Base-by-base conservation (phyloP, 2,797 vertebrate genomes). In the Todus mexicanus region DNA sequence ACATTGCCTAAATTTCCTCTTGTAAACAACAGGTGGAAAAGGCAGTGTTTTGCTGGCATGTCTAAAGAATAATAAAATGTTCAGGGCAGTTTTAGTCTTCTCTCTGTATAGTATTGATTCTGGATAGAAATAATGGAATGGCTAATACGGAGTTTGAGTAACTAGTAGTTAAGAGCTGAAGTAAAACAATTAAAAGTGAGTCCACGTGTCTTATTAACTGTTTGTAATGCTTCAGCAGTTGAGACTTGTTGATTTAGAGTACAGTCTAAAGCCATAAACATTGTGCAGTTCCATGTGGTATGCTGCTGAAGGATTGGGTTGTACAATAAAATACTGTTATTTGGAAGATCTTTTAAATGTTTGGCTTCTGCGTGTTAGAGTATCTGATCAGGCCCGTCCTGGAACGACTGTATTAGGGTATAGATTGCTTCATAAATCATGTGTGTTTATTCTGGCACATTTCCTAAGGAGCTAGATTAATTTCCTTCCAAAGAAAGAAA, bases 381-480 rank as follows among this genome's bases (percentile, higher is more conserved):
- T 40, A 51, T 73, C 66, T 74, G 35, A 76, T 85, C 65, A 63
- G 22, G 51, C 50, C 45, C 5, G 8, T 48, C 22, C 25, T 43
- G 35, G 54, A 70, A 77, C 5, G 4, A 59, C 61, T 89, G 7
- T 69, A 54, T 87, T 65, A 69, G 54, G 56, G 57, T 29, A 56
- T 15, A 38, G 38, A 51, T 71, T 42, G 71, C 86, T 92, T 76
- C 74, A 54, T 84, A 83, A 90, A 92, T 94, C 69, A 59, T 54
- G 69, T 87, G 35, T 94, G 69, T 94, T 96, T 96, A 69, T 74
- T 86, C 86, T 93, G 87, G 80, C 86, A 54, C 5, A 3, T 68
- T 56, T 95, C 81, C 88, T 80, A 83, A 94, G 92, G 92, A 94
- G 61, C 61, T 80, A 57, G 27, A 21, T 80, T 83, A 69, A 51